Percentiles rank a stretch among this genome's conserved stretches.
Conservation (phyloP, 2,113 vertebrate genomes). For the Aix galericulata region DNA sequence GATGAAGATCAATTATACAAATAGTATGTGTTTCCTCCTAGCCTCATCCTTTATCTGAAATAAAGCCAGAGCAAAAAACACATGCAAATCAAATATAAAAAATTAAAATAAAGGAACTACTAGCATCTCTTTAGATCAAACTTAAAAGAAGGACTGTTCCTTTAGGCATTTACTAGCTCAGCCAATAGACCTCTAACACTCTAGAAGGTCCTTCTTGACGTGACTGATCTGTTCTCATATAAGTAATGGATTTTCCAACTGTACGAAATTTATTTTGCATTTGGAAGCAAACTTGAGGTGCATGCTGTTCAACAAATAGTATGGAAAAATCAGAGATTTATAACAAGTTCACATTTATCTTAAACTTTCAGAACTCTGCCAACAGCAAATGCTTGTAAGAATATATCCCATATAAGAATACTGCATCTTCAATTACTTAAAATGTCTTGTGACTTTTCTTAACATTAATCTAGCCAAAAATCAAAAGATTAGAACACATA, state of each 20-base stretch:
- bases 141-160: not conserved
- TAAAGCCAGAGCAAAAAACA: not conserved
- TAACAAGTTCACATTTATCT: not conserved
- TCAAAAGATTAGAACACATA: not conserved
- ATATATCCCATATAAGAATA: not conserved
- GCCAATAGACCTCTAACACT: not conserved
- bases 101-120: not conserved
- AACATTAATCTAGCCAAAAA: not conserved
- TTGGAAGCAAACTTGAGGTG: not conserved
- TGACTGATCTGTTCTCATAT: not conserved
- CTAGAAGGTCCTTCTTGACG: not conserved
- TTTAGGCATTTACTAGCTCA: not conserved
- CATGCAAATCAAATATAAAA: not conserved
- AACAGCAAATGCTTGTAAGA: not conserved
- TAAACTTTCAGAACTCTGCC: not conserved
- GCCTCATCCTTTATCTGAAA: not conserved
- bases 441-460: not conserved
- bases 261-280: not conserved
- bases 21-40: not conserved
- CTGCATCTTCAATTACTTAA: not conserved
- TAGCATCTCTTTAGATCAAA: not conserved
- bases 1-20: not conserved
- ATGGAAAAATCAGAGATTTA: not conserved
- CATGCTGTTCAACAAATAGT: not conserved
- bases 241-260: not conserved